Conservation (phyloP, 2,113 vertebrate genomes). For the Urocynchramus pylzowi region DNA sequence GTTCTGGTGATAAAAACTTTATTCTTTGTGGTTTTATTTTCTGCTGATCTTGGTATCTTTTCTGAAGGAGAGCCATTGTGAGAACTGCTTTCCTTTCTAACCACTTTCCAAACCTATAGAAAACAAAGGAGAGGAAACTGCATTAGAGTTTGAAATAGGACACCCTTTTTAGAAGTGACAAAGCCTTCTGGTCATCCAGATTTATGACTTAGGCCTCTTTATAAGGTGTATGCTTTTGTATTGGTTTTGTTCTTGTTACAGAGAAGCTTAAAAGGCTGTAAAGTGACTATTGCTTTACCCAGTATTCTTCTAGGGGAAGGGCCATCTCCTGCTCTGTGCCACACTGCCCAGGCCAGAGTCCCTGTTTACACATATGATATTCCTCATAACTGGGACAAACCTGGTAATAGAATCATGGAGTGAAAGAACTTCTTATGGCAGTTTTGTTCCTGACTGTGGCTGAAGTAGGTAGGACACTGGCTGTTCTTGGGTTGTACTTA, state of each 20-base stretch:
- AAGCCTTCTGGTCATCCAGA: neutral
- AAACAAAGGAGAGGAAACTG: neutral
- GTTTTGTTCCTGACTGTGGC: neutral
- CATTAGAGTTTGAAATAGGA: neutral
- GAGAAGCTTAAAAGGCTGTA: neutral
- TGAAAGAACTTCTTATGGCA: neutral
- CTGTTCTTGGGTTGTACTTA: neutral
- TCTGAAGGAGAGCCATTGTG: neutral
- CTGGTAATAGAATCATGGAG: neutral
- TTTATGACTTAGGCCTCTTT: conserved; percentile 7
- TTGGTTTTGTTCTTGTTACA: neutral
- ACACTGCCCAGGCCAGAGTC: neutral
- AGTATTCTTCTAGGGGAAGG: neutral
- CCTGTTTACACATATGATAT: neutral
- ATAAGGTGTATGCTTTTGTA: neutral
- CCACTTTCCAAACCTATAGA: neutral
- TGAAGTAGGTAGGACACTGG: neutral
- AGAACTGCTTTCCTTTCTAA: neutral
- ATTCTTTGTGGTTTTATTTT: neutral
- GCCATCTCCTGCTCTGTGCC: neutral
- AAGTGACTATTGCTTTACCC: neutral
- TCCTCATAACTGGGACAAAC: neutral
- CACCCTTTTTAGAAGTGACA: neutral
- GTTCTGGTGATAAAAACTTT: neutral
- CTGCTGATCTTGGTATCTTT: neutral